phyloP scores from a whole-genome alignment of 1,140 invertebrate species.

The Zaprionus ghesquierei region DNA sequence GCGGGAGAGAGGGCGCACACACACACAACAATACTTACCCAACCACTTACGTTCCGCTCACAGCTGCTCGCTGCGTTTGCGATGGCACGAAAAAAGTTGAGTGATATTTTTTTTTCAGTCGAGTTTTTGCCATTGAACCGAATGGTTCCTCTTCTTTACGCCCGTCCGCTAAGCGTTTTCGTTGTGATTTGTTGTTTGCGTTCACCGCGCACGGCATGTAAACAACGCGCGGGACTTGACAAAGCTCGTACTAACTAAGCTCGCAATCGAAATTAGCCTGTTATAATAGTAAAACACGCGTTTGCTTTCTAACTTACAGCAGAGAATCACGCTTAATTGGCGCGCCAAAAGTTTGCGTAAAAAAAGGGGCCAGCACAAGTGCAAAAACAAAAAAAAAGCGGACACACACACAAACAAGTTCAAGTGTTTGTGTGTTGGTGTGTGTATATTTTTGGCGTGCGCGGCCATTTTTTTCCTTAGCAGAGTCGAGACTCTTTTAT shows the following conservation, averaged over 20 bases:
- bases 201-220: slow-evolving; percentile 34
- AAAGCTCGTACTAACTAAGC: slow-evolving; percentile 13
- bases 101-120: slow-evolving; percentile 68
- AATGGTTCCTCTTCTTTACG: slow-evolving; percentile 49
- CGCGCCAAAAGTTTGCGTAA: slow-evolving; percentile 50
- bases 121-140: slow-evolving; percentile 50
- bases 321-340: slow-evolving; percentile 45
- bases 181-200: slow-evolving; percentile 42
- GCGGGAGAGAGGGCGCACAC: slow-evolving; percentile 19
- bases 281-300: slow-evolving; percentile 43
- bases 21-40: slow-evolving; percentile 9
- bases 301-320: not conserved
- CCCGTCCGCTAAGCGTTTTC: slow-evolving; percentile 32
- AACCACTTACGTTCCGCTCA: slow-evolving; percentile 37
- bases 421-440: slow-evolving; percentile 40
- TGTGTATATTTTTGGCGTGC: slow-evolving; percentile 76
- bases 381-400: slow-evolving; percentile 55
- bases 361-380: slow-evolving; percentile 59
- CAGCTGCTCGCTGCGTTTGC: slow-evolving; percentile 45
- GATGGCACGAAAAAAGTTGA: slow-evolving; percentile 58
- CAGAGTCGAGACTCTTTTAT: slow-evolving; percentile 29
- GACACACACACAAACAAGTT: slow-evolving; percentile 26
- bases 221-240: slow-evolving; percentile 30
- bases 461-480: slow-evolving; percentile 75
- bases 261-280: slow-evolving; percentile 15